A percentile compares a stretch with the other conserved stretches of the same genome.
Conservation (phyloP, 2,888 invertebrate species). For the Drosophila subsilvestris region DNA sequence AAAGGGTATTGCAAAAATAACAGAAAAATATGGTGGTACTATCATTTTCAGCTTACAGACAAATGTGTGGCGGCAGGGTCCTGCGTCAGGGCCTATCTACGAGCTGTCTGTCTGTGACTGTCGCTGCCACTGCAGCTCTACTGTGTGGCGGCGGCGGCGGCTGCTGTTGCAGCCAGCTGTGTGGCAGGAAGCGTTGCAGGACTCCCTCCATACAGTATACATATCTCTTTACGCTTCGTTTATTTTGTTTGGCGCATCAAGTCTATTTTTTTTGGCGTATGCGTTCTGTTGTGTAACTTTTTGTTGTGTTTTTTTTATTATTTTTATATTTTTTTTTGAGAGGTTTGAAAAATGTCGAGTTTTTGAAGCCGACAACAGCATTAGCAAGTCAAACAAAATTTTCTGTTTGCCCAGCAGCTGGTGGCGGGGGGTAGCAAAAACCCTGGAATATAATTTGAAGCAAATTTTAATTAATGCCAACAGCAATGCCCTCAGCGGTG, state of each 20-base stretch:
- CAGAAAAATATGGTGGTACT: constrained; percentile 30
- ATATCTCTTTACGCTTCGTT: constrained; percentile 76
- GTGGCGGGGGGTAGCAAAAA: constrained; percentile 18
- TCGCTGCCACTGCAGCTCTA: constrained; percentile 41
- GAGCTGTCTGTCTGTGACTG: constrained; percentile 35
- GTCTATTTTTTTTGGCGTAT: constrained; percentile 42
- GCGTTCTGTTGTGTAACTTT: constrained; percentile 32
- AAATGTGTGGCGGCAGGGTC: constrained; percentile 37
- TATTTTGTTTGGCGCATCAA: constrained; percentile 64
- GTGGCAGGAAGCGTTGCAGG: constrained; percentile 16
- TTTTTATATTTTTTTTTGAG: constrained; percentile 2
- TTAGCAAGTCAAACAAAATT: constrained; percentile 57
- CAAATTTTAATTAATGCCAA: constrained; percentile 76
- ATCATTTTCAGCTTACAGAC: constrained; percentile 64
- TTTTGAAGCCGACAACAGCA: constrained; percentile 37
- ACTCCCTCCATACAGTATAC: constrained; percentile 37
- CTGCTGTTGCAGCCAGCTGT: constrained; percentile 45
- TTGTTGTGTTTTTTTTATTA: neutral
- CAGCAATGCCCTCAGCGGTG: constrained; percentile 21
- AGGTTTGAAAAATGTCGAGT: constrained; percentile 8
- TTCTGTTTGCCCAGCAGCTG: constrained; percentile 67
- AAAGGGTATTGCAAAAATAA: neutral
- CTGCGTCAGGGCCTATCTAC: constrained; percentile 23
- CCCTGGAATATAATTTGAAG: constrained; percentile 67
- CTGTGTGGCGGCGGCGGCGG: constrained; percentile 12